Percentiles rank a stretch among this genome's conserved stretches.
Evolutionary conservation across 2,113 vertebrate species (phyloP).

Genomic region (Gobio gobio): DNA sequence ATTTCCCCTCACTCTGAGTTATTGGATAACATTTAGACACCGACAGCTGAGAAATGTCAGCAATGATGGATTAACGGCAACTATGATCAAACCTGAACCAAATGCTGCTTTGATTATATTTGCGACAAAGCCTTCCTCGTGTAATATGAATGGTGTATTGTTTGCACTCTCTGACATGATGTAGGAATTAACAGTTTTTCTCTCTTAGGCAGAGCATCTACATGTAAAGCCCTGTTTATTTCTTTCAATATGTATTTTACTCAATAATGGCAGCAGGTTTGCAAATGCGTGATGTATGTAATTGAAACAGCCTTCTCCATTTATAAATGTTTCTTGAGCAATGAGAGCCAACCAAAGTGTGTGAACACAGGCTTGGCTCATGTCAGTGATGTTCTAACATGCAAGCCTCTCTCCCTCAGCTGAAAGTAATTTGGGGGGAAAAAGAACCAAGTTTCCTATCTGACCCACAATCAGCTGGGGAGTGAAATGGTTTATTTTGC

Average conservation of each 20-base stretch:
- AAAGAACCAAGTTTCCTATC: slow-evolving; percentile 40
- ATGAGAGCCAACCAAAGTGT: slow-evolving; percentile 2
- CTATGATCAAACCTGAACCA: slow-evolving; percentile 4
- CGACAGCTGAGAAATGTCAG: slow-evolving; percentile 10
- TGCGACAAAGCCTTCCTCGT: not conserved
- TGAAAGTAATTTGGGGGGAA: slow-evolving; percentile 42
- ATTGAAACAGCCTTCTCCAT: not conserved
- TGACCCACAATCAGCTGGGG: slow-evolving; percentile 29
- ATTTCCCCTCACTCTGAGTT: not conserved
- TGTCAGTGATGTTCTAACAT: slow-evolving; percentile 28
- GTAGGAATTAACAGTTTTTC: not conserved
- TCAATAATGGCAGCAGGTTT: not conserved
- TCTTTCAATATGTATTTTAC: not conserved
- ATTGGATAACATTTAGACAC: slow-evolving; percentile 17
- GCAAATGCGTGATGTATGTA: slow-evolving; percentile 28
- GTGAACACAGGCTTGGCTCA: slow-evolving; percentile 31
- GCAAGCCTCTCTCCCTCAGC: slow-evolving; percentile 30
- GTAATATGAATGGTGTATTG: not conserved
- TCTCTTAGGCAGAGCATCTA: not conserved
- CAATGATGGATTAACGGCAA: not conserved
- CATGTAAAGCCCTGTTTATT: not conserved
- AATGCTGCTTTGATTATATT: not conserved
- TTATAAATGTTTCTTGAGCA: slow-evolving; percentile 2
- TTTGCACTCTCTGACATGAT: not conserved
- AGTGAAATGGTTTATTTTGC: slow-evolving; percentile 21